phyloP scores from a whole-genome alignment of 37 sponge, comb jelly and placozoan genomes.

The Oscarella lobularis region DNA sequence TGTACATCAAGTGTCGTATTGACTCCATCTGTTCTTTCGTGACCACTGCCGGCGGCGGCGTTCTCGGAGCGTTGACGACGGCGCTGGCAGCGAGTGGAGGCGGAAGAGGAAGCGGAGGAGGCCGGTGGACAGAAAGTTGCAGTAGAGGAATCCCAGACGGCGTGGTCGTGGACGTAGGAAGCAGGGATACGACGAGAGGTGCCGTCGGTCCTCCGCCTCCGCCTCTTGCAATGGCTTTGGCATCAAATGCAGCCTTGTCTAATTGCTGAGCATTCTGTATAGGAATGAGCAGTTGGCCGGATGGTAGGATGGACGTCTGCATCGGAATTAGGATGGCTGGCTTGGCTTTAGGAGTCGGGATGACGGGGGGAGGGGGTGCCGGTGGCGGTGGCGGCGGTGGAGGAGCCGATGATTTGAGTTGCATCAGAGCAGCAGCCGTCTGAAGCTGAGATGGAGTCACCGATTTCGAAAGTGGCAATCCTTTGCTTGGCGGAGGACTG shows the following conservation, averaged over 20 bases:
- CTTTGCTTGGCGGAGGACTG: no score
- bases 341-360: background rate
- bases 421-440: background rate
- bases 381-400: no score
- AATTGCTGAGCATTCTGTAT: background rate
- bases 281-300: background rate
- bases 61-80: no score
- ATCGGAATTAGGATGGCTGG: background rate
- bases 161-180: background rate
- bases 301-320: background rate
- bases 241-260: background rate
- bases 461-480: background rate
- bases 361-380: background rate
- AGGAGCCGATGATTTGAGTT: background rate
- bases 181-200: background rate
- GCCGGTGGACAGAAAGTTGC: no score
- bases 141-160: no score
- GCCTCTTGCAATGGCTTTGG: no score
- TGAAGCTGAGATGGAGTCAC: background rate
- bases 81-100: no score
- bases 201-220: background rate
- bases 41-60: no score
- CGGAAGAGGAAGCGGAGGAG: no score
- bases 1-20: no score
- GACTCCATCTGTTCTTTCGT: no score